Evolutionary conservation across 30 jellyfish, hydroid and myxozoan genomes (phyloP), one percentile per base, ranked within the genome.

Genomic region (Hydra vulgaris): DNA sequence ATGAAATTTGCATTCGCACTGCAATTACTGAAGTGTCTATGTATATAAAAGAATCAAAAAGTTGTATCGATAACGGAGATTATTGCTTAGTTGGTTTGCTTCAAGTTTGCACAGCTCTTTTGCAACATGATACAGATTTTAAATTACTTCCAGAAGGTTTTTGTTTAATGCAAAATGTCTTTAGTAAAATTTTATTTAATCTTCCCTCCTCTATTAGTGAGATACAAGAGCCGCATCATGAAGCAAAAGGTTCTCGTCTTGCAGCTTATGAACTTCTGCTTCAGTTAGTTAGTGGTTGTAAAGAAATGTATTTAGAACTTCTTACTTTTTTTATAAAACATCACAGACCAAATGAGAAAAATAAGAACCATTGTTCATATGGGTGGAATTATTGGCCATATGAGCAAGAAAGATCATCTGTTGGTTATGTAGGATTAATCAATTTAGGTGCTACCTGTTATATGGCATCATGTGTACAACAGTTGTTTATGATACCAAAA

Each of bases 331-430:
- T 92, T 69, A 25, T 76, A 19, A 74, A 79, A 86, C 97, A 92
- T 79, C 98, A 92, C 74, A 23, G 94, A 7, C 85, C 74, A 15
- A 92, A 87, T 81, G 84, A 74, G 17, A 80, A 75, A 27, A 66
- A 94, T 75, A 89, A 88, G 26, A 54, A 83, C 27, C 98, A 92
- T 72, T 71, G 95, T 27, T 73, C 95, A 0, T 92, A 92, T 72
- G 98, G 98, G 0, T 92, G 98, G 98, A 92, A 92, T 81, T 92
- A 92, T 73, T 92, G 98, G 98, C 98, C 98, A 16, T 96, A 87
- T 80, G 98, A 92, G 83, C 89, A 88, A 21, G 98, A 92, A 83
- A 72, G 98, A 79, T 92, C 98, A 18, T 69, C 93, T 78, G 96
- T 93, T 21, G 98, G 98, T 72, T 92, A 92, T 68, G 98, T 92